Base-by-base conservation (phyloP, 2,888 invertebrate species). In the Polyommatus icarus region DNA sequence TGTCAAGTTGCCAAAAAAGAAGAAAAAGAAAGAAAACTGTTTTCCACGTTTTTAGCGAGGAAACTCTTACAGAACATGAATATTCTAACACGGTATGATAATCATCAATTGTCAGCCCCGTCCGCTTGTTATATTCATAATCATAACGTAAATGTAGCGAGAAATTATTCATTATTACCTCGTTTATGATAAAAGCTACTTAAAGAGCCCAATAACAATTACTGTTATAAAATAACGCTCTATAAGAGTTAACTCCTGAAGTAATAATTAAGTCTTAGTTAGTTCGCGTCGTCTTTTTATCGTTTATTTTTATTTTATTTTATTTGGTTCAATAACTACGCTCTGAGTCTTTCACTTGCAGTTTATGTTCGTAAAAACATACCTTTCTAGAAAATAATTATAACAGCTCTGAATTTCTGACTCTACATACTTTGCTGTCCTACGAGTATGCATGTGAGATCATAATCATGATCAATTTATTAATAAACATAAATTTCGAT, bases 151-250 rank as follows among this genome's bases (percentile, higher is more conserved):
- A 67, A 67, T 67, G 67, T 67, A 67, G 67, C 67, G 67, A 29
- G 29, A 15, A 67, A 67, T 67, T 29, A 29, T 67, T 67, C 29
- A 67, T 67, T 67, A 32, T 32, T 67, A 67, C 67, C 29, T 67
- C 67, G 67, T 67, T 67, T 67, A 67, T 67, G 29, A 67, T 67
- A 18, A 67, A 67, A 67, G 67, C 67, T 32, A 67, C 67, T 67
- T 1, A 10, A 67, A 67, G 29, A 67, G 67, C 67, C 18, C 29
- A 67, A 67, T 67, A 67, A 67, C 15, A 67, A 67, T 67, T 67
- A 32, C 29, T 67, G 67, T 67, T 67, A 32, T 67, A 67, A 67
- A 61, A 67, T 67, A 29, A 67, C 24, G 67, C 29, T 32, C 6
- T 15, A 15, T 67, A 15, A 67, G 29, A 67, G 29, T 67, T 29